Percentiles rank a stretch among this genome's conserved stretches.
Evolutionary conservation across 2,113 vertebrate genomes (phyloP).

Genomic region (Seriola aureovittata): DNA sequence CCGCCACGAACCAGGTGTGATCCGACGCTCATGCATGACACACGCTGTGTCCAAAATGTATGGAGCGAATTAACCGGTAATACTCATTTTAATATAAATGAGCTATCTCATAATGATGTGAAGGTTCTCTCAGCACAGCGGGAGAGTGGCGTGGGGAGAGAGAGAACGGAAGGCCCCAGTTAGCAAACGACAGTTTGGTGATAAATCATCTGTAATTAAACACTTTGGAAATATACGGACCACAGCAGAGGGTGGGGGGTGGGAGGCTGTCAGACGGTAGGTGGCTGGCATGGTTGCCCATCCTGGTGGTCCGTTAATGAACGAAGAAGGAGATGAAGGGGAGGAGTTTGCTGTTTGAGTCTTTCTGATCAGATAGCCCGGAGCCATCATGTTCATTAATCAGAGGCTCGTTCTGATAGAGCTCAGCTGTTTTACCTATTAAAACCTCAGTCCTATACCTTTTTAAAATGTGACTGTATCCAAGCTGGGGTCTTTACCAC

Average conservation of each 20-base stretch:
- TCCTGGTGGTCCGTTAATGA: conserved; percentile 78
- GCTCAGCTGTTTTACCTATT: conserved; percentile 56
- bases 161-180: conserved; percentile 74
- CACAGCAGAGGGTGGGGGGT: conserved; percentile 58
- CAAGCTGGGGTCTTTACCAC: conserved; percentile 24
- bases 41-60: conserved; percentile 84
- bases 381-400: conserved; percentile 72
- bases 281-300: conserved; percentile 63
- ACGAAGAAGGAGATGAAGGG: conserved; percentile 51
- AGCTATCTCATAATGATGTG: conserved; percentile 82
- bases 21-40: conserved; percentile 49
- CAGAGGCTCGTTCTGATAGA: conserved; percentile 60
- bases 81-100: conserved; percentile 88
- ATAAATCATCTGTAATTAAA: conserved; percentile 88
- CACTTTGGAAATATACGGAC: conserved; percentile 81
- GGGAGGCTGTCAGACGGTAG: conserved; percentile 51
- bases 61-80: conserved; percentile 81
- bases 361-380: conserved; percentile 57
- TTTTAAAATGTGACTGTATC: conserved; percentile 60
- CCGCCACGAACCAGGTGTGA: conserved; percentile 66
- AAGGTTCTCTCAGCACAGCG: conserved; percentile 77
- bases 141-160: conserved; percentile 70
- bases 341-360: conserved; percentile 51
- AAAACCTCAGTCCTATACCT: conserved; percentile 62
- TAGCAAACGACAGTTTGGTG: conserved; percentile 80